These are phyloP conservation scores for Hirtodrosophila trivittata DNA, from an alignment of 2,888 invertebrate genomes.

Conservation along the genomic window DNA sequence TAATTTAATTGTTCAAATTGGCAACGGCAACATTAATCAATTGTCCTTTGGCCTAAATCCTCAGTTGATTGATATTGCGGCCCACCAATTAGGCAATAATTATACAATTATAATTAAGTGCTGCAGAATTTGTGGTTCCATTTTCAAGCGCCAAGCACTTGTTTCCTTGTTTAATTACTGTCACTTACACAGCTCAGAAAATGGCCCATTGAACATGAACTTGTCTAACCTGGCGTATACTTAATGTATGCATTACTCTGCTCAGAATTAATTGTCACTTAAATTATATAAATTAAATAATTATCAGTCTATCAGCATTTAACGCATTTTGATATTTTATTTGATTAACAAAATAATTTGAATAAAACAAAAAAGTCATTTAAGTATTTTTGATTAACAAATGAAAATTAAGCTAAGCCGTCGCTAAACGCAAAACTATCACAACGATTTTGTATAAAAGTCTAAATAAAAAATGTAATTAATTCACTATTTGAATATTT, in stretches of 20 bases:
- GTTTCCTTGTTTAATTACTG: slow-evolving; percentile 4
- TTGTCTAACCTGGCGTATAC: slow-evolving; percentile 8
- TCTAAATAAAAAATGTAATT: no score
- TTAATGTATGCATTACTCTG: background rate
- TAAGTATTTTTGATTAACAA: no score
- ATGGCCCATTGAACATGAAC: background rate
- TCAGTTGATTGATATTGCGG: slow-evolving; percentile 24
- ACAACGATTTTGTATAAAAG: no score
- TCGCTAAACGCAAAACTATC: no score
- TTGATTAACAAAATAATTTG: no score
- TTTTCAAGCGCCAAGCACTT: slow-evolving; percentile 9
- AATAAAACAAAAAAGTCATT: no score
- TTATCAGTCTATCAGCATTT: no score
- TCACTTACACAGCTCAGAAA: background rate
- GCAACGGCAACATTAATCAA: slow-evolving; percentile 59
- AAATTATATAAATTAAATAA: background rate
- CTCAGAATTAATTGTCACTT: background rate
- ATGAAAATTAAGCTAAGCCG: no score
- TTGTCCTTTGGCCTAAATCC: slow-evolving; percentile 30
- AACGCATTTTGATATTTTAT: background rate
- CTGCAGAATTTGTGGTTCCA: slow-evolving; percentile 8
- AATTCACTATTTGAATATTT: no score
- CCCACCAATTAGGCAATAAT: slow-evolving; percentile 42
- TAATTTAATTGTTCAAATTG: slow-evolving; percentile 31
- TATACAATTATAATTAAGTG: slow-evolving; percentile 36